A percentile compares a stretch with the other conserved stretches of the same genome.
Conservation (phyloP, 2,888 invertebrate species). For the Sesia bembeciformis region DNA sequence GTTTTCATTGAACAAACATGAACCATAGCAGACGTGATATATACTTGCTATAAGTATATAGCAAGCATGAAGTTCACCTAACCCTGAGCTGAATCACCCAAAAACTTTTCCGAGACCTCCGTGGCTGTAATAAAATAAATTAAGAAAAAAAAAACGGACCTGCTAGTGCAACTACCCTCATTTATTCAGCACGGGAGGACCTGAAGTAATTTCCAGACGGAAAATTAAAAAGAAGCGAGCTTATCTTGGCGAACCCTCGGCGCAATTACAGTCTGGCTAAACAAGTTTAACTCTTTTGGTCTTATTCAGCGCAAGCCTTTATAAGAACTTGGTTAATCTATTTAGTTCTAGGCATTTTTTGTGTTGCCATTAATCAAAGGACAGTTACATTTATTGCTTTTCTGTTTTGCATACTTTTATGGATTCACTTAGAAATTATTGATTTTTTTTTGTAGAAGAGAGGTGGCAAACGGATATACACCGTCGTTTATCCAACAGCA, state of each 20-base stretch:
- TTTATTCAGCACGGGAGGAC: slow-evolving; percentile 49
- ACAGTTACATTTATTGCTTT: neutral
- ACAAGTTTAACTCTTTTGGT: slow-evolving; percentile 25
- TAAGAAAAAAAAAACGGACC: slow-evolving; percentile 9
- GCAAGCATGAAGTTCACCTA: too few relatives aligned
- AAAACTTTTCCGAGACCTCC: slow-evolving; percentile 21
- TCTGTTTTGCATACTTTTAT: too few relatives aligned
- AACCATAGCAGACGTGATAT: too few relatives aligned
- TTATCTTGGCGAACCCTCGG: slow-evolving; percentile 46
- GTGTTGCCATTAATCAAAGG: neutral
- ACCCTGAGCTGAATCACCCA: neutral
- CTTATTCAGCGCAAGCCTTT: slow-evolving; percentile 2
- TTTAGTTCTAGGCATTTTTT: neutral
- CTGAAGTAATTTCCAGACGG: slow-evolving; percentile 54
- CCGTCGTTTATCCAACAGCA: too few relatives aligned
- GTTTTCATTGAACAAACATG: too few relatives aligned
- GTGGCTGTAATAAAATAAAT: slow-evolving; percentile 35
- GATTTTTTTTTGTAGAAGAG: too few relatives aligned
- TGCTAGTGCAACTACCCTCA: slow-evolving; percentile 38
- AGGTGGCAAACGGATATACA: too few relatives aligned
- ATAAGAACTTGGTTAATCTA: neutral
- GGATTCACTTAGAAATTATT: too few relatives aligned
- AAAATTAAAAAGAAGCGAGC: slow-evolving; percentile 61
- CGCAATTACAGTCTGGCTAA: slow-evolving; percentile 44
- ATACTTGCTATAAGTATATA: too few relatives aligned